These are phyloP conservation scores for Aptenodytes forsteri DNA, from an alignment of 2,113 vertebrate genomes.

Conservation along the genomic window DNA sequence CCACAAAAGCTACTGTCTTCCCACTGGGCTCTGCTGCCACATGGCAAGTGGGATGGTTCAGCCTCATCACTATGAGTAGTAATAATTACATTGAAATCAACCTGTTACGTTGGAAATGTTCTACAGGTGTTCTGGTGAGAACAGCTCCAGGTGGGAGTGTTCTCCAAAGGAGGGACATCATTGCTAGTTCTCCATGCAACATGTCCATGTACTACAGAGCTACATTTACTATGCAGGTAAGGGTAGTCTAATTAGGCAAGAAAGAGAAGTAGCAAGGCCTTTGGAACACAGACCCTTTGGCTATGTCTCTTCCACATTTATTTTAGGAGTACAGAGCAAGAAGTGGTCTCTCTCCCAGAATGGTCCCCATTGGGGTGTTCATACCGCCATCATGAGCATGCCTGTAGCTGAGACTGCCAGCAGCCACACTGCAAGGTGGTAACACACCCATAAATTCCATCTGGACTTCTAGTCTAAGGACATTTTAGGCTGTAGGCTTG, in stretches of 20 bases:
- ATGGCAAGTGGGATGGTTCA: background rate
- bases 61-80: background rate
- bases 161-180: background rate
- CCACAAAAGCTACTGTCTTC: background rate
- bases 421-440: background rate
- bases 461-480: background rate
- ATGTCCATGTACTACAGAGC: background rate
- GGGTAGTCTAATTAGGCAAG: background rate
- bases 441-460: background rate
- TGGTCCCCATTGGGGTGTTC: background rate
- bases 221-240: background rate
- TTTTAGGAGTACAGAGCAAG: background rate
- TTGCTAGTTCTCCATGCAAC: background rate
- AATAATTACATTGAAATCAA: background rate
- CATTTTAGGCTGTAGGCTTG: background rate
- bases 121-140: background rate
- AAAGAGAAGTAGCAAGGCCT: background rate
- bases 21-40: background rate
- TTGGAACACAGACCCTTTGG: background rate
- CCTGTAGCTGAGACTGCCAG: background rate
- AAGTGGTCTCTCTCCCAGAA: background rate
- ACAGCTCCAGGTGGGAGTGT: background rate
- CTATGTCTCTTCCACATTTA: background rate
- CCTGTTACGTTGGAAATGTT: background rate
- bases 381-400: background rate